Conservation (phyloP, 2,797 vertebrate genomes). For the Phalloptychus januarius region DNA sequence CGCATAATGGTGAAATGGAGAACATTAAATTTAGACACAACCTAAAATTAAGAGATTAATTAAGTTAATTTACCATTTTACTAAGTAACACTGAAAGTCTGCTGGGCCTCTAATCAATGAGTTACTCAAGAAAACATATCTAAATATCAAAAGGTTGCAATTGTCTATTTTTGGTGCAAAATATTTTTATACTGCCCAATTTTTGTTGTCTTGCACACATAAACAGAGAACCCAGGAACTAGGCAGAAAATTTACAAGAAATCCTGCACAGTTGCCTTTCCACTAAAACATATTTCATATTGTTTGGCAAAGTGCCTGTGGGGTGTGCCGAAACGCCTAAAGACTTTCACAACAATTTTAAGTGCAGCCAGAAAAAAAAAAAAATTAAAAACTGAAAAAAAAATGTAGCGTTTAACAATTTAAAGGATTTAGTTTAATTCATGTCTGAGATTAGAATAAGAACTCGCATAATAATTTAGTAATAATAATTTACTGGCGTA, state of each 20-base stretch:
- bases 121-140: background rate
- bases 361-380: background rate
- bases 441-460: background rate
- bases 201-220: background rate
- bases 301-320: background rate
- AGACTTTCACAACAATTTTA: background rate
- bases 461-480: background rate
- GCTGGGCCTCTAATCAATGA: background rate
- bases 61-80: background rate
- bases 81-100: background rate
- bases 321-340: too few species aligned
- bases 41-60: background rate
- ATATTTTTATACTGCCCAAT: background rate
- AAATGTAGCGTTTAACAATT: background rate
- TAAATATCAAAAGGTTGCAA: background rate
- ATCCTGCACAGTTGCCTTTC: background rate
- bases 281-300: background rate
- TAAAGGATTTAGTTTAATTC: background rate
- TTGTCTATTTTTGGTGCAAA: background rate
- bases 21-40: background rate
- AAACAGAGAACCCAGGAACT: background rate
- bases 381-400: background rate
- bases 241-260: background rate
- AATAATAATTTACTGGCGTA: background rate
- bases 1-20: background rate